Evolutionary conservation across 2,888 invertebrate genomes (phyloP).

Genomic region (Ophraella communa): DNA sequence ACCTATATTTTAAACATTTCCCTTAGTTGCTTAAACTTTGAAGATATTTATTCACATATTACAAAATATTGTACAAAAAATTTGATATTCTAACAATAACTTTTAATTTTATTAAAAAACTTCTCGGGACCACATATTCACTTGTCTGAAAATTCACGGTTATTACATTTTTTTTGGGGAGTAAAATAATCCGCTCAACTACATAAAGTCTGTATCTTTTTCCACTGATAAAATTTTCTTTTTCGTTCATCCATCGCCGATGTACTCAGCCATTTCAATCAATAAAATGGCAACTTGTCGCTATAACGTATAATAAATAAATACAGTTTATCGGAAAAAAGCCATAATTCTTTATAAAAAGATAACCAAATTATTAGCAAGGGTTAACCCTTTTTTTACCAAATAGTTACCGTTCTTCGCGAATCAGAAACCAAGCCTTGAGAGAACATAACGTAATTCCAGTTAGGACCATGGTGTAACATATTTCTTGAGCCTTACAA

Average conservation of each 20-base stretch:
- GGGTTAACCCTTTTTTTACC: too few relatives aligned
- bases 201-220: background rate
- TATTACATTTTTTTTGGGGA: background rate
- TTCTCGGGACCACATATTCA: background rate
- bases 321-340: conserved; percentile 36
- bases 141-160: background rate
- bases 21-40: too few relatives aligned
- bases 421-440: too few relatives aligned
- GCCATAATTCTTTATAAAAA: conserved; percentile 13
- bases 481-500: too few relatives aligned
- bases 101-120: background rate
- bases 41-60: too few relatives aligned
- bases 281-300: conserved; percentile 37
- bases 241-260: conserved; percentile 9
- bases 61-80: too few relatives aligned
- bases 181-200: background rate
- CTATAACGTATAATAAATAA: conserved; percentile 29
- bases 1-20: too few relatives aligned
- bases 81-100: too few relatives aligned
- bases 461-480: too few relatives aligned
- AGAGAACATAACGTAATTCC: too few relatives aligned
- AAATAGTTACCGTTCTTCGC: too few relatives aligned
- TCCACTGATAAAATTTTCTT: conserved; percentile 2
- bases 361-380: too few relatives aligned
- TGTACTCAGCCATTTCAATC: conserved; percentile 37